A percentile compares a stretch with the other conserved stretches of the same genome.
Evolutionary conservation across 2,797 vertebrate genomes (phyloP).

Genomic region (Pseudotriccus pelzelni): DNA sequence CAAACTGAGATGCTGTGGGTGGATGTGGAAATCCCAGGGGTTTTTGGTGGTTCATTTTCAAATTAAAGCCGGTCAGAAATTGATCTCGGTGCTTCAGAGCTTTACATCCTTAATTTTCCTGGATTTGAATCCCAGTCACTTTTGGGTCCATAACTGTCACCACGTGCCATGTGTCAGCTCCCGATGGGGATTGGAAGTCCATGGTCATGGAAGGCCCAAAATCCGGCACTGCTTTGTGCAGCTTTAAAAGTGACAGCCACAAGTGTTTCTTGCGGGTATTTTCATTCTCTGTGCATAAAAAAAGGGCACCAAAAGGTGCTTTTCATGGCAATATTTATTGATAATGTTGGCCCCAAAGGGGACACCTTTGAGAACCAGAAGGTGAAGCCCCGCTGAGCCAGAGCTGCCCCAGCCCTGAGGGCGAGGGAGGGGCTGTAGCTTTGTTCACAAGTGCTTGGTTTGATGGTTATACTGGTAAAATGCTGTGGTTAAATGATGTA

Average conservation of each 20-base stretch:
- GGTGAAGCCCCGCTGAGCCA: not conserved
- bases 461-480: not conserved
- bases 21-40: not conserved
- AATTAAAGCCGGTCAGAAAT: not conserved
- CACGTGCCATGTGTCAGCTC: not conserved
- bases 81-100: not conserved
- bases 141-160: not conserved
- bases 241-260: not conserved
- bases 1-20: not conserved
- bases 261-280: not conserved
- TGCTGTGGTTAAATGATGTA: fast-evolving
- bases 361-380: not conserved
- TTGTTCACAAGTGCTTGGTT: not conserved
- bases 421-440: not conserved
- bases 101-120: not conserved
- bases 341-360: fast-evolving
- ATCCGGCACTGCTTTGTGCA: not conserved
- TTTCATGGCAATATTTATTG: not conserved
- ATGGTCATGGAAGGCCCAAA: not conserved
- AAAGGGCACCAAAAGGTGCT: not conserved
- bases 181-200: not conserved
- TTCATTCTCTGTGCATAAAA: fast-evolving
- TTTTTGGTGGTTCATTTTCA: not conserved
- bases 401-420: not conserved
- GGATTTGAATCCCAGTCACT: not conserved